Evolutionary conservation across 2,888 invertebrate genomes (phyloP), one percentile per base, ranked within the genome.

Genomic region (Amphipyra tragopoginis): DNA sequence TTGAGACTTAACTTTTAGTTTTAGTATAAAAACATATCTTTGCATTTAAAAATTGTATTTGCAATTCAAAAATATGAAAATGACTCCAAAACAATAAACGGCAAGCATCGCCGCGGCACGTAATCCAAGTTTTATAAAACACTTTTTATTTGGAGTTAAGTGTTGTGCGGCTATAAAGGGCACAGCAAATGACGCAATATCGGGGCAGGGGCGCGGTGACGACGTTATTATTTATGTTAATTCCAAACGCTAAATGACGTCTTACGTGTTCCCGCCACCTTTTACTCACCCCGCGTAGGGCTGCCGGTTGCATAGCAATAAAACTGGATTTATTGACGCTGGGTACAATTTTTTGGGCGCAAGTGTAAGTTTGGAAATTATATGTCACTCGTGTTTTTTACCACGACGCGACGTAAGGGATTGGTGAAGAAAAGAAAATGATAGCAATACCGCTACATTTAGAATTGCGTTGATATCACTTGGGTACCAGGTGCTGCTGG

Each of bases 191-290:
- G 93, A 92, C 92, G 92, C 86, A 89, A 91, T 90, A 88, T 86
- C 85, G 85, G 83, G 79, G 80, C 77, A 48, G 72, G 76, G 78
- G 74, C 69, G 81, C 84, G 88, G 85, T 85, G 91, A 93, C 92
- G 92, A 92, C 92, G 93, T 91, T 92, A 93, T 95, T 95, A 94
- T 94, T 94, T 94, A 95, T 94, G 94, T 93, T 95, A 95, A 95
- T 95, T 94, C 87, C 83, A 79, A 87, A 87, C 87, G 88, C 86
- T 90, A 90, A 92, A 91, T 92, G 93, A 92, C 93, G 92, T 89
- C 90, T 93, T 90, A 93, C 92, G 92, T 92, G 90, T 85, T 87
- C 80, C 71, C 81, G 82, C 84, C 88, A 90, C 90, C 90, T 91
- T 83, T 77, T 74, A 77, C 80, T 81, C 75, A 64, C 75, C 64